phyloP scores from a whole-genome alignment of 2,797 vertebrate species.

The Agapornis canus region DNA sequence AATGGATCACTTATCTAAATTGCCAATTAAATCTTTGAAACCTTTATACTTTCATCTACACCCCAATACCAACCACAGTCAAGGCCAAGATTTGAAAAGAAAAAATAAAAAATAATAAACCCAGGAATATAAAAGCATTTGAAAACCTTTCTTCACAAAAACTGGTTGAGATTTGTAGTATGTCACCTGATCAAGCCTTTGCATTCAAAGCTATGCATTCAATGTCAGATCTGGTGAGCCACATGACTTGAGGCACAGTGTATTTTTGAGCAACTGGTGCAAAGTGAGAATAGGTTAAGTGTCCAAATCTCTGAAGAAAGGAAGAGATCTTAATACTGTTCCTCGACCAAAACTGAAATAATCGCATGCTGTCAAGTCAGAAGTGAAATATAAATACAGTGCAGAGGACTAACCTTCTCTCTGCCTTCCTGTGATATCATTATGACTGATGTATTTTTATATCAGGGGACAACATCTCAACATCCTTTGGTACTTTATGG shows the following conservation, averaged over 20 bases:
- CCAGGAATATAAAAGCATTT: neutral
- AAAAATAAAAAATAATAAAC: neutral
- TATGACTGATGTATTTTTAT: neutral
- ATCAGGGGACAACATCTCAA: neutral
- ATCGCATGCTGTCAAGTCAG: neutral
- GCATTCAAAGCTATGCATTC: neutral
- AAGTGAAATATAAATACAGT: neutral
- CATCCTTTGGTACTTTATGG: neutral
- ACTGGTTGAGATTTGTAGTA: neutral
- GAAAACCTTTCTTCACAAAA: neutral
- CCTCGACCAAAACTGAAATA: neutral
- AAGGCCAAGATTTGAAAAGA: neutral
- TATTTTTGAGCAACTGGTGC: neutral
- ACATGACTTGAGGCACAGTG: neutral
- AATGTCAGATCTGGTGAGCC: neutral
- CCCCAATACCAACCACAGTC: neutral
- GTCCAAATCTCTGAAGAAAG: neutral
- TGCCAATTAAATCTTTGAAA: neutral
- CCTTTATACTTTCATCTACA: neutral
- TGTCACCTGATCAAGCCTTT: neutral
- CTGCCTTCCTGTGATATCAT: neutral
- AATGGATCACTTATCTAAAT: neutral
- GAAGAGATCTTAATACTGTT: neutral
- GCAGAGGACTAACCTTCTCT: neutral
- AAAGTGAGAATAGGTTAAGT: neutral